phyloP scores from a whole-genome alignment of 2,797 vertebrate species.

The Takifugu rubripes region DNA sequence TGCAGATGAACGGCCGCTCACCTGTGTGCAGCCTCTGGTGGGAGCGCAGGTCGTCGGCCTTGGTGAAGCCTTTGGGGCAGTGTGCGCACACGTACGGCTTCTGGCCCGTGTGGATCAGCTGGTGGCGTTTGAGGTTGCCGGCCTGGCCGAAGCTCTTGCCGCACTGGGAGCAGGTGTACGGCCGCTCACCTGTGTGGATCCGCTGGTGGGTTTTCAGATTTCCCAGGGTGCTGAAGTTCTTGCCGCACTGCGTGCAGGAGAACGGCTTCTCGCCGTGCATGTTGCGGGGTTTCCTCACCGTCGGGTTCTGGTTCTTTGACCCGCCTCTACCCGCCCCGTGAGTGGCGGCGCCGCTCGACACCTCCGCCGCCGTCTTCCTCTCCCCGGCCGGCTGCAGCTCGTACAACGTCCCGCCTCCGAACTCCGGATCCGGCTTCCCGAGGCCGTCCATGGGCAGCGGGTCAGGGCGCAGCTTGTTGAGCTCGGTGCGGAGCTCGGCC shows the following conservation, averaged over 20 bases:
- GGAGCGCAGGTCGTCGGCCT: slow-evolving; percentile 78
- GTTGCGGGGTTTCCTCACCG: slow-evolving; percentile 72
- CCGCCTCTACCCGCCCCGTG: slow-evolving; percentile 14
- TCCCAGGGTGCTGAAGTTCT: slow-evolving; percentile 81
- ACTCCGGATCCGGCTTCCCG: slow-evolving; percentile 67
- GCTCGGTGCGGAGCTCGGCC: slow-evolving; percentile 78
- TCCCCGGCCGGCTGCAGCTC: slow-evolving; percentile 55
- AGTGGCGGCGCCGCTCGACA: slow-evolving; percentile 7
- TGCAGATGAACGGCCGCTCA: slow-evolving; percentile 75
- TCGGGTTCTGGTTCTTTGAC: slow-evolving; percentile 35
- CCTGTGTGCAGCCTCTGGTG: slow-evolving; percentile 81
- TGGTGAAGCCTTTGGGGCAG: slow-evolving; percentile 81
- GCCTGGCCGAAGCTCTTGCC: slow-evolving; percentile 82
- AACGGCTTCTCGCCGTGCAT: slow-evolving; percentile 77
- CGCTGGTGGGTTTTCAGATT: slow-evolving; percentile 82
- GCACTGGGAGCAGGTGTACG: slow-evolving; percentile 79
- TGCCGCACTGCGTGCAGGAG: slow-evolving; percentile 77
- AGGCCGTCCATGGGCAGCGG: slow-evolving; percentile 60
- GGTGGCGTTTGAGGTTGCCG: slow-evolving; percentile 79
- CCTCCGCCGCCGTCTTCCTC: slow-evolving; percentile 35
- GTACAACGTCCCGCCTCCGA: slow-evolving; percentile 52
- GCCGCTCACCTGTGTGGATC: slow-evolving; percentile 79
- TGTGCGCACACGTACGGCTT: slow-evolving; percentile 79
- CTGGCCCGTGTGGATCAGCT: slow-evolving; percentile 81
- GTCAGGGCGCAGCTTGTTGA: slow-evolving; percentile 78